Conservation (phyloP, 2,797 vertebrate genomes). For the Siniperca scherzeri region DNA sequence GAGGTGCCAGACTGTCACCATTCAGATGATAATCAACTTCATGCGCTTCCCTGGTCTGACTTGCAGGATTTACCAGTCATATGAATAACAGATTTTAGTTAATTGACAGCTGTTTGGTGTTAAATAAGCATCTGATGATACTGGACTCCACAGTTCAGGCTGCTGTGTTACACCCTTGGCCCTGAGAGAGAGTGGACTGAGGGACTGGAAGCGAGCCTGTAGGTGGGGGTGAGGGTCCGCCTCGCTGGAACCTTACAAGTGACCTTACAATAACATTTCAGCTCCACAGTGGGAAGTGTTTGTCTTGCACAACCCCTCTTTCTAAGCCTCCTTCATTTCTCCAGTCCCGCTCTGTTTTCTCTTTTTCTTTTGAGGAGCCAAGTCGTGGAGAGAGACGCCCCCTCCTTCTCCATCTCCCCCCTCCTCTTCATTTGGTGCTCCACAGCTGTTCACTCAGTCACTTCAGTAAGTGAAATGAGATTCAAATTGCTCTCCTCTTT, state of each 20-base stretch:
- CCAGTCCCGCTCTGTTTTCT: constrained; percentile 54
- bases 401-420: not conserved
- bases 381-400: constrained; percentile 36
- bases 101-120: constrained; percentile 60
- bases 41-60: constrained; percentile 41
- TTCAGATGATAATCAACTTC: constrained; percentile 76
- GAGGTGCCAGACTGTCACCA: constrained; percentile 61
- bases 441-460: constrained; percentile 80
- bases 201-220: constrained; percentile 40
- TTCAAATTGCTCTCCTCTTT: constrained; percentile 58
- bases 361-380: constrained; percentile 70
- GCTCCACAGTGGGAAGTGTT: constrained; percentile 78
- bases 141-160: constrained; percentile 30
- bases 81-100: constrained; percentile 52
- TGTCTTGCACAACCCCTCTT: constrained; percentile 74
- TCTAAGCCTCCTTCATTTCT: constrained; percentile 64
- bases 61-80: constrained; percentile 38
- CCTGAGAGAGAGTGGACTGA: constrained; percentile 28
- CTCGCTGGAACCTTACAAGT: constrained; percentile 74
- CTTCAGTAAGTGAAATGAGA: constrained; percentile 78
- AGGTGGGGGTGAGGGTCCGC: constrained; percentile 74
- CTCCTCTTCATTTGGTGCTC: constrained; percentile 39
- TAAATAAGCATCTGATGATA: constrained; percentile 51
- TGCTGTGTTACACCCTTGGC: constrained; percentile 65
- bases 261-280: constrained; percentile 83